phyloP scores from a whole-genome alignment of 2,888 invertebrate species.

The Yponomeuta evonymella region DNA sequence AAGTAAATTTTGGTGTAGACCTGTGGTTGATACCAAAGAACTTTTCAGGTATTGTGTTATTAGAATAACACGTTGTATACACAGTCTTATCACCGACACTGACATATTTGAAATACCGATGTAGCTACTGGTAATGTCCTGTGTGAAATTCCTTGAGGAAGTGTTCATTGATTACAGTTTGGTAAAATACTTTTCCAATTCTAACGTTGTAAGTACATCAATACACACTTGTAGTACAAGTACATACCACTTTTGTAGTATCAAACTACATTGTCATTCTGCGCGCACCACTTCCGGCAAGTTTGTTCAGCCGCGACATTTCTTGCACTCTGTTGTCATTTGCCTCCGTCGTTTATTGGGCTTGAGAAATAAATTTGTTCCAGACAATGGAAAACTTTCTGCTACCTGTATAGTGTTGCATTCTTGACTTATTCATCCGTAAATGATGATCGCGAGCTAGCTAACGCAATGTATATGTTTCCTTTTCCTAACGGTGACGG shows the following conservation, averaged over 20 bases:
- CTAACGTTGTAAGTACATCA: no score
- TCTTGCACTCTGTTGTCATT: constrained; percentile 22
- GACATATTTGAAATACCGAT: no score
- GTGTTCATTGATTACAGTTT: no score
- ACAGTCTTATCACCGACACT: no score
- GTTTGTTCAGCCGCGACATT: constrained; percentile 43
- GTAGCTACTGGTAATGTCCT: no score
- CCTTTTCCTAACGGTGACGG: neutral
- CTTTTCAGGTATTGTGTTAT: no score
- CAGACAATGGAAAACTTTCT: neutral
- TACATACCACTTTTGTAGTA: neutral
- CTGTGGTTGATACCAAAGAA: no score
- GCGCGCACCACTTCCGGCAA: constrained; percentile 44
- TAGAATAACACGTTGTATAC: no score
- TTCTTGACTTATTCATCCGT: neutral
- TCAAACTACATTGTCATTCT: constrained; percentile 3
- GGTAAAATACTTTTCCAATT: no score
- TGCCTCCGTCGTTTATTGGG: constrained; percentile 5
- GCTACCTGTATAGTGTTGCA: neutral
- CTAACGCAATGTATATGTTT: neutral
- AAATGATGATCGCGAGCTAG: neutral
- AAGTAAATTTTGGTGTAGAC: no score
- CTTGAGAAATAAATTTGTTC: constrained; percentile 1
- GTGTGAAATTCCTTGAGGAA: no score
- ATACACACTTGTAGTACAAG: no score